Evolutionary conservation across 2,797 vertebrate species (phyloP), one percentile per base, ranked within the genome.

Genomic region (Neopelma chrysocephalum): DNA sequence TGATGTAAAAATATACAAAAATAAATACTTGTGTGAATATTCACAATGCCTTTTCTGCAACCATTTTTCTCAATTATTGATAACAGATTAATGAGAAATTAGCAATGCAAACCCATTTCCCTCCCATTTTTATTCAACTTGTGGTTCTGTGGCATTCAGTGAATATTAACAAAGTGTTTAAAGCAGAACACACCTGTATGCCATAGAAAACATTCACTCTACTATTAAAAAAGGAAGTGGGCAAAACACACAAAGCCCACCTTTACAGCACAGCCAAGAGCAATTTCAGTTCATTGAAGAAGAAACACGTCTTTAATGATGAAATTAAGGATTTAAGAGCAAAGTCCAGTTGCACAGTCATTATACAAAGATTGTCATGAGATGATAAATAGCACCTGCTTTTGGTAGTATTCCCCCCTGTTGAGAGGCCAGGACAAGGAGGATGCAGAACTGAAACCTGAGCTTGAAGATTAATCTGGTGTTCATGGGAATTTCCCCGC

Each of bases 251-350:
- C 50, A 87, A 68, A 90, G 51, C 65, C 72, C 95, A 93, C 73
- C 96, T 75, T 97, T 95, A 95, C 60, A 87, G 90, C 72, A 86
- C 58, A 71, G 65, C 82, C 56, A 93, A 47, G 90, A 89, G 88
- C 73, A 95, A 96, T 97, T 96, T 92, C 96, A 96, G 69, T 62
- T 94, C 68, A 84, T 12, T 26, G 15, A 84, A 96, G 93, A 81
- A 36, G 85, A 95, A 94, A 82, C 58, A 94, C 61, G 85, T 91
- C 93, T 94, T 96, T 90, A 94, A 96, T 68, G 92, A 94, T 89
- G 92, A 94, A 95, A 94, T 77, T 94, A 95, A 90, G 88, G 85
- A 69, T 62, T 25, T 48, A 87, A 96, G 92, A 93, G 45, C 53
- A 23, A 62, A 89, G 48, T 57, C 77, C 58, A 48, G 29, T 53